Evolutionary conservation across 1,140 invertebrate species (phyloP), one percentile per base, ranked within the genome.

Genomic region (Tribolium madens): DNA sequence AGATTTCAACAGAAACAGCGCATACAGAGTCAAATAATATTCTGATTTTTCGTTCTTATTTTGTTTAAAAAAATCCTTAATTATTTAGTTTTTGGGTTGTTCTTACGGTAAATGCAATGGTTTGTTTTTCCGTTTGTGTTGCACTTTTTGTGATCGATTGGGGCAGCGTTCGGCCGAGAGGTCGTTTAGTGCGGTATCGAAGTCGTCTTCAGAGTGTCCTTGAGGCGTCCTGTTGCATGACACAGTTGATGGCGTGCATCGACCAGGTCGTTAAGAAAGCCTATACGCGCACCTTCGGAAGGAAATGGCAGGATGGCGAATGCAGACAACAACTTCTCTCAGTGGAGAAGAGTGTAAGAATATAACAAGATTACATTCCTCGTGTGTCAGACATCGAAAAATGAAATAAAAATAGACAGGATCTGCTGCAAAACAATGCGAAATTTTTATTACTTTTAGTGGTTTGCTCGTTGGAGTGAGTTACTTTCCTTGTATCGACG

Each of bases 351-450:
- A 76, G 79, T 78, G 76, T 78, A 80, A 80, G 79, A 80, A 80
- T 75, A 75, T 78, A 80, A 78, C 79, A 77, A 80, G 79, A 80
- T 80, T 78, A 80, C 76, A 78, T 80, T 80, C 79, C 76, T 74
- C 73, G 79, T 80, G 76, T 80, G 79, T 80, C 79, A 80, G 79
- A 80, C 79, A 76, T 73, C 52, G 74, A 21, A 76, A 80, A 80
- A 79, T 64, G 69, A 79, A 48, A 64, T 57, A 79, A 79, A 76
- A 79, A 79, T 50, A 33, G 75, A 52, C 47, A 31, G 78, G 78
- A 80, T 64, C 76, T 80, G 78, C 78, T 52, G 76, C 78, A 80
- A 80, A 78, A 80, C 79, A 80, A 80, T 80, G 79, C 77, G 74
- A 71, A 74, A 80, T 78, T 80, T 80, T 80, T 80, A 80, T 80